Conservation (phyloP, 2,797 vertebrate genomes). For the Erethizon dorsatum region DNA sequence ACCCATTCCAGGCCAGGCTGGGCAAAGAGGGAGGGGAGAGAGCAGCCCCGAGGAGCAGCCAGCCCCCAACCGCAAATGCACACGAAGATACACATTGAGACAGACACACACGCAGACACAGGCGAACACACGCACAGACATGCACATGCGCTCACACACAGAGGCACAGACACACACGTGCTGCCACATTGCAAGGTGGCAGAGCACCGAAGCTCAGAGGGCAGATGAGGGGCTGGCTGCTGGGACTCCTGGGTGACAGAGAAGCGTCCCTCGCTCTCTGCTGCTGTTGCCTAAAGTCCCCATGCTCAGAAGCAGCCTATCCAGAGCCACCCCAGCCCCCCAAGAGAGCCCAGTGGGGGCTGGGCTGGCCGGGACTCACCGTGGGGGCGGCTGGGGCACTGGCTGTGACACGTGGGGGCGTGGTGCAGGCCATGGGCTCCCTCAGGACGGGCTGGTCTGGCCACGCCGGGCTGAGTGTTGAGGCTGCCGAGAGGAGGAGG, state of each 20-base stretch:
- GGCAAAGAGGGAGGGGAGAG: rapidly evolving
- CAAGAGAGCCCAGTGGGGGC: neutral
- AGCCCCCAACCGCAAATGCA: too few species aligned
- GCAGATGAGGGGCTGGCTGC: neutral
- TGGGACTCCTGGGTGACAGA: neutral
- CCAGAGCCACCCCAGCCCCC: neutral
- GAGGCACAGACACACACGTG: too few species aligned
- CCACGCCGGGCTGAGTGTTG: conserved; percentile 83
- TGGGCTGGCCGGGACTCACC: conserved; percentile 74
- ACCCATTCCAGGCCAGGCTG: neutral
- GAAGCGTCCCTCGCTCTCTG: neutral
- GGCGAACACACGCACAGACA: too few species aligned
- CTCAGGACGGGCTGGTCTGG: conserved; percentile 85
- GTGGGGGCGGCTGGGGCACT: conserved; percentile 87
- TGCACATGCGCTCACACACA: too few species aligned
- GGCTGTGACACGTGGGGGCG: conserved; percentile 88
- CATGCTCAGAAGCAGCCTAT: neutral
- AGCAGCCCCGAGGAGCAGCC: too few species aligned
- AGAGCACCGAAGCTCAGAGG: neutral
- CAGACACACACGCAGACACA: too few species aligned
- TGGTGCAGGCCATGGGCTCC: conserved; percentile 88
- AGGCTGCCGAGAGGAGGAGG: conserved; percentile 67
- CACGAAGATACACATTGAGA: too few species aligned
- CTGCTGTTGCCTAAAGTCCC: neutral
- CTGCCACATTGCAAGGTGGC: too few species aligned